These are phyloP conservation scores for Sabellastarte sp. DNA, from an alignment of 2,888 invertebrate genomes.

Conservation along the genomic window DNA sequence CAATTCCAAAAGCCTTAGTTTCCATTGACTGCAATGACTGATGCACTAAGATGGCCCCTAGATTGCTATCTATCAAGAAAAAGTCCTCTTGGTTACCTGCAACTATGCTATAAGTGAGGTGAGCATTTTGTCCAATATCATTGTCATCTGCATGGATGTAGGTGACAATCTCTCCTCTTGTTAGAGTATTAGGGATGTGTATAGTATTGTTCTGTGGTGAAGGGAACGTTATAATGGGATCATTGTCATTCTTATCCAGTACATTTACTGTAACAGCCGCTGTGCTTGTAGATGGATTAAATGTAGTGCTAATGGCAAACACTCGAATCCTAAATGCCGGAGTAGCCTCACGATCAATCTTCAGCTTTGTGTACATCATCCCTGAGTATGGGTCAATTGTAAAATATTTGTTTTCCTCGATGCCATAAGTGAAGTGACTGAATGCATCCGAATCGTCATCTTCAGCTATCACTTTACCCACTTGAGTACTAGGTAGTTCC, in stretches of 20 bases:
- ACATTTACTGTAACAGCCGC: slow-evolving; percentile 6
- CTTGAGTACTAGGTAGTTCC: slow-evolving; percentile 48
- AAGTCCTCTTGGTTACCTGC: slow-evolving; percentile 12
- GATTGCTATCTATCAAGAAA: slow-evolving; percentile 12
- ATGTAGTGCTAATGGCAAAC: neutral
- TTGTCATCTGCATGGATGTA: slow-evolving; percentile 4
- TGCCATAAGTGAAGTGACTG: slow-evolving; percentile 35
- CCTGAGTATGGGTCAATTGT: slow-evolving; percentile 9
- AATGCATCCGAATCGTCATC: slow-evolving; percentile 45
- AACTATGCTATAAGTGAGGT: slow-evolving; percentile 7
- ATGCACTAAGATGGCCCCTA: slow-evolving; percentile 7
- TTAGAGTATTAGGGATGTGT: neutral
- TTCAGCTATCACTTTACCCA: slow-evolving; percentile 51
- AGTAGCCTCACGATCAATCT: slow-evolving; percentile 7
- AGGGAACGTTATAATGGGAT: slow-evolving; percentile 7
- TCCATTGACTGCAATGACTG: neutral
- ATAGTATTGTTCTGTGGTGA: slow-evolving; percentile 4
- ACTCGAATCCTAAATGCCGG: neutral
- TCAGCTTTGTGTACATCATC: slow-evolving; percentile 7
- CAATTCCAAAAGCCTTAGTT: slow-evolving; percentile 5
- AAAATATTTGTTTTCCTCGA: slow-evolving; percentile 63
- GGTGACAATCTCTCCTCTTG: neutral
- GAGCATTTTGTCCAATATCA: slow-evolving; percentile 7
- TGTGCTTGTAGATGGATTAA: neutral
- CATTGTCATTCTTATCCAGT: slow-evolving; percentile 9